Evolutionary conservation across 2,797 vertebrate genomes (phyloP).

Genomic region (Eulemur albifrons): DNA sequence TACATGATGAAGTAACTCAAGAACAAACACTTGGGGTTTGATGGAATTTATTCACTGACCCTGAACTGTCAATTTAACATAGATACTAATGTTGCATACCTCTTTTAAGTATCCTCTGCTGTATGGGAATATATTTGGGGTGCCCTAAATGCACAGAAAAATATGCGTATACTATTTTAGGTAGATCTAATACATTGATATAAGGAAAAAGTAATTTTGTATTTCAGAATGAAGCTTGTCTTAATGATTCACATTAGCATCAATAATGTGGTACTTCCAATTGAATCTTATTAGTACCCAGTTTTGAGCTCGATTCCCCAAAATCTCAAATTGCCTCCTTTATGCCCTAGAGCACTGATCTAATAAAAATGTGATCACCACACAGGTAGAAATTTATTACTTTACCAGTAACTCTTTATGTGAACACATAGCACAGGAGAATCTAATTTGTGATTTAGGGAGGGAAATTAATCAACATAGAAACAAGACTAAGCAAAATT

Average conservation of each 20-base stretch:
- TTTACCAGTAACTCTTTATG: conserved; percentile 57
- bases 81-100: conserved; percentile 75
- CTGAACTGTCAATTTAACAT: conserved; percentile 82
- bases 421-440: conserved; percentile 50
- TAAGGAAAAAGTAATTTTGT: conserved; percentile 72
- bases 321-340: conserved; percentile 67
- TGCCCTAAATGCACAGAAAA: conserved; percentile 61
- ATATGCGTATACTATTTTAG: conserved; percentile 75
- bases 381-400: conserved; percentile 57
- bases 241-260: conserved; percentile 39
- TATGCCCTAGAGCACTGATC: conserved; percentile 63
- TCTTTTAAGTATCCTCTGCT: conserved; percentile 67
- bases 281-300: conserved; percentile 71
- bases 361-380: conserved; percentile 70
- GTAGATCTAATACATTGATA: conserved; percentile 73
- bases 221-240: conserved; percentile 68
- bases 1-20: conserved; percentile 69
- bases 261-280: conserved; percentile 51
- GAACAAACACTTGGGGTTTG: conserved; percentile 78
- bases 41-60: conserved; percentile 82
- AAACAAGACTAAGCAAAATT: conserved; percentile 68
- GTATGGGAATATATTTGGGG: conserved; percentile 59
- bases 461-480: conserved; percentile 64
- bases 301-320: conserved; percentile 65
- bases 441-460: conserved; percentile 54